Base-by-base conservation (phyloP, 2,888 invertebrate species). In the Oscheius sp. region DNA sequence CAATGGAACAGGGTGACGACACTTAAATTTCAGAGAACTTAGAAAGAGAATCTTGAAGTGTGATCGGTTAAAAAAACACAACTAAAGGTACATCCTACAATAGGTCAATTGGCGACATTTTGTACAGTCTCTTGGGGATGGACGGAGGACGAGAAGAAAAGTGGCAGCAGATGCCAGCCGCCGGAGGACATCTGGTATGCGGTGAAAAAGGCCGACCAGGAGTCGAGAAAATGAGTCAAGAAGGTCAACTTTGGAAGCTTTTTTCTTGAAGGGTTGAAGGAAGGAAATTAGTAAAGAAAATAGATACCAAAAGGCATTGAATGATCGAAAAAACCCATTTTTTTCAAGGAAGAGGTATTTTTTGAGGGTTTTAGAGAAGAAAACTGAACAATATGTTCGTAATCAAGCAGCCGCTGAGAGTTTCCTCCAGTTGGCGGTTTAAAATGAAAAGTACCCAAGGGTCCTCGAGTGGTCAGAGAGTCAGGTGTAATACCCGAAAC, bases 381-480 rank as follows among this genome's bases (percentile, higher is more conserved):
- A 28, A 20, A 41, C 17, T 59, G 59, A 41, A 30, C 59, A 59
- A 59, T 59, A 44, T 59, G 59, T 59, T 59, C 59, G 59, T 59
- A 59, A 59, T 59, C 59, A 59, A 44, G 41, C 59, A 14, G 56
- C 38, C 38, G 57, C 20, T 28, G 59, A 41, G 28, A 30, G 26
- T 32, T 12, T 26, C 20, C 33, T 12, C 54, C 12, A 9, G 56
- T 17, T 24, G 24, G 56, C 41, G 59, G 59, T 59, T 59, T 59
- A 59, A 59, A 59, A 59, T 59, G 33, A 56, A 54, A 59, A 59
- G 59, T 59, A 59, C 59, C 59, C 59, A 59, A 41, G 44, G 44
- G n/a, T 33, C 32, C 22, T 12, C 59, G 59, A 59, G 59, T 59
- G 59, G 59, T 59, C 59, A 59, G 41, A 20, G 5, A 12, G 12